Evolutionary conservation across 2,113 vertebrate species (phyloP), one percentile per base, ranked within the genome.

Genomic region (Phasianus colchicus): DNA sequence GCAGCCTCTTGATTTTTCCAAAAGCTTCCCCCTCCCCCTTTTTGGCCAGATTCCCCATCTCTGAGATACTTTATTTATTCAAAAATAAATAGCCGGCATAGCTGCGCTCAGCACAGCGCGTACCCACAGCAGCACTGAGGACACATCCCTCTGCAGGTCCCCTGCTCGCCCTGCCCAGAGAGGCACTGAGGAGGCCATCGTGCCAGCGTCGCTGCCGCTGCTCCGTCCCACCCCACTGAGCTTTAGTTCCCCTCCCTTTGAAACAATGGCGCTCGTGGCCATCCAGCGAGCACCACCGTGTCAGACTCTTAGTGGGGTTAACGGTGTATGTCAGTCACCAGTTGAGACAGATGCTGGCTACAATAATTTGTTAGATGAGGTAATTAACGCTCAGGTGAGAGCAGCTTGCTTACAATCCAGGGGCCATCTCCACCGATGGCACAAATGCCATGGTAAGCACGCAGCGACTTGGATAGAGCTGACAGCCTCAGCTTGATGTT

Each of bases 51-150:
- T 50, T 45, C 38, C 61, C 73, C 22, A 38, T 45, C 79, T 38
- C 82, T 5, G 67, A 54, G 64, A 12, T 45, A 65, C 70, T 94
- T 96, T 95, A 90, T 96, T 95, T 95, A 77, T 32, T 25, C 22
- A n/a, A 47, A 73, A 55, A 57, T 52, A 57, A 67, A 52, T 15
- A 88, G 75, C 2, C 73, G 1, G 1, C 79, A 45, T 40, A 76
- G 82, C 88, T 91, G 20, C 0, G 2, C 36, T 69, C 5, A 7
- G 92, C 83, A 75, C 80, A 71, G 47, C 76, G 50, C 58, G 48
- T 65, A 77, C 65, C 47, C 20, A 7, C 45, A 34, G 57, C 12
- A 1, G 75, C 1, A 6, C 3, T 0, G 12, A 10, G 25, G 87
- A n/a, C 2, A 3, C 2, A 36, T 29, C 50, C 57, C 25, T 13